A percentile compares a stretch with the other conserved stretches of the same genome.
These are phyloP conservation scores for Sternotherus odoratus DNA, from an alignment of 2,797 vertebrate species.

Conservation along the genomic window DNA sequence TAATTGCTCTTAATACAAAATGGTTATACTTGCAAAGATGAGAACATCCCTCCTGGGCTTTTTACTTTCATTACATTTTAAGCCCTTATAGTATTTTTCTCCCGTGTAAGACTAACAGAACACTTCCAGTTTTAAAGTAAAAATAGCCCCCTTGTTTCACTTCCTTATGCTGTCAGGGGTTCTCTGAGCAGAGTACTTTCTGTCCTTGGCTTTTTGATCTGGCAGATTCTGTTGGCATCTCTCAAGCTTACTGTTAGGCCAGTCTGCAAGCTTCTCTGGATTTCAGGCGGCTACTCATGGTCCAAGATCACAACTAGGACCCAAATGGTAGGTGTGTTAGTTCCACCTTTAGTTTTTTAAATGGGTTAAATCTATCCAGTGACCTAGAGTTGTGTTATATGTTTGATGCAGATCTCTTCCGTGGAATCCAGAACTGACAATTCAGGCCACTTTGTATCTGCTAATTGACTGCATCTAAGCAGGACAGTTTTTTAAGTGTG, in stretches of 20 bases:
- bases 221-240: rapidly evolving
- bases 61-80: background rate
- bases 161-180: background rate
- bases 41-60: background rate
- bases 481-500: background rate
- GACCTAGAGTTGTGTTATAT: background rate
- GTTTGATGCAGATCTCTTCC: background rate
- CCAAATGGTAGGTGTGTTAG: rapidly evolving
- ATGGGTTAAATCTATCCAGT: background rate
- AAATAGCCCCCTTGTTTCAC: background rate
- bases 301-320: background rate
- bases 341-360: background rate
- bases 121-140: rapidly evolving
- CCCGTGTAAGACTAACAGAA: background rate
- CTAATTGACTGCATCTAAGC: background rate
- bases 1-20: background rate
- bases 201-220: background rate
- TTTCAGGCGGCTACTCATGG: rapidly evolving
- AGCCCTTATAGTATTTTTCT: background rate
- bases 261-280: background rate
- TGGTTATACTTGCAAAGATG: background rate
- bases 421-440: background rate
- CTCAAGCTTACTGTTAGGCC: background rate
- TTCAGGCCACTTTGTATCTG: background rate
- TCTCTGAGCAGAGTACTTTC: background rate